phyloP scores from a whole-genome alignment of 2,797 vertebrate genomes.

The Netta rufina region DNA sequence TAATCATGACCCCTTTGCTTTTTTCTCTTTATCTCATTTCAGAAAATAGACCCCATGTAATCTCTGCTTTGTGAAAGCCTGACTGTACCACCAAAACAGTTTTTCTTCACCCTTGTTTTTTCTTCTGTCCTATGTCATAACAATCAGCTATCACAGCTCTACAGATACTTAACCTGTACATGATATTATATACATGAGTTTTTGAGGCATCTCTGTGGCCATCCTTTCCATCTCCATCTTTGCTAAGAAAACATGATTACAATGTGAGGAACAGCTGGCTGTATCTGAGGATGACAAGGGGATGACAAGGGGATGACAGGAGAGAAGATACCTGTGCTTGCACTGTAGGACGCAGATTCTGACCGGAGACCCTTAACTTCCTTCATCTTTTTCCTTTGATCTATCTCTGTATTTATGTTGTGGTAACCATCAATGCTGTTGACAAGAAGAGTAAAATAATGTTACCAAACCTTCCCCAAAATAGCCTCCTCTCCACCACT shows the following conservation, averaged over 20 bases:
- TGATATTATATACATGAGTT: background rate
- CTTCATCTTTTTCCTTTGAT: background rate
- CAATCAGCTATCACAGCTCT: background rate
- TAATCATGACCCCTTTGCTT: background rate
- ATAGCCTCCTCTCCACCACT: slow-evolving; percentile 13
- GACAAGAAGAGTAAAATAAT: slow-evolving; percentile 9
- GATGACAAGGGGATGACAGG: too few relatives aligned
- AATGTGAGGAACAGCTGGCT: background rate
- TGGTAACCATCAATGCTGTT: background rate
- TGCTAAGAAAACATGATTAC: background rate
- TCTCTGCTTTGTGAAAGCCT: background rate
- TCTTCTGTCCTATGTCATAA: background rate
- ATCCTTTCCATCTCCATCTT: background rate
- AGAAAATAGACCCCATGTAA: background rate
- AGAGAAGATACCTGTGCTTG: background rate
- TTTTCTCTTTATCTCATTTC: background rate
- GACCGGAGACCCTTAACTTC: background rate
- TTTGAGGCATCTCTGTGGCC: background rate
- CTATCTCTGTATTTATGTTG: background rate
- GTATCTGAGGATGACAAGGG: background rate
- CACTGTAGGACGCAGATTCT: background rate
- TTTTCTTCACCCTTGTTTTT: background rate
- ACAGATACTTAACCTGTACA: background rate
- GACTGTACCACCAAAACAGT: background rate
- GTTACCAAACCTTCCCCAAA: slow-evolving; percentile 49